Evolutionary conservation across 2,113 vertebrate species (phyloP).

Genomic region (Picathartes gymnocephalus): DNA sequence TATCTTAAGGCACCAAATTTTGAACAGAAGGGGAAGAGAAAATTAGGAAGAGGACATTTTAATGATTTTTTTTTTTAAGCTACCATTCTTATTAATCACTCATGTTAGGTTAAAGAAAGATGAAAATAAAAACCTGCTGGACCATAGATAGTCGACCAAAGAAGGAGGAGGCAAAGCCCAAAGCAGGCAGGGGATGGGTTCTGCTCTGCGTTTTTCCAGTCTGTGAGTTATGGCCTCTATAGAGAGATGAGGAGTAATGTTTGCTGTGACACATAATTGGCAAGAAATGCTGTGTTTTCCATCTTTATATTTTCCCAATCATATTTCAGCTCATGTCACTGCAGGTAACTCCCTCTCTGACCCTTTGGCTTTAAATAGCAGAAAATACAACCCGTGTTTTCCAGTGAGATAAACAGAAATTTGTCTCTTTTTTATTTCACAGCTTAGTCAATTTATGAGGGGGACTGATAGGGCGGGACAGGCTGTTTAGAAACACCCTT

Average conservation of each 20-base stretch:
- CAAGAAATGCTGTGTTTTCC: slow-evolving; percentile 61
- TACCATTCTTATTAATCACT: not conserved
- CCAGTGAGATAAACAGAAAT: slow-evolving; percentile 75
- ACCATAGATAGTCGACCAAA: not conserved
- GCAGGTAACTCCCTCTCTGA: slow-evolving; percentile 70
- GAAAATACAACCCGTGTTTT: slow-evolving; percentile 72
- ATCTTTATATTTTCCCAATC: slow-evolving; percentile 71
- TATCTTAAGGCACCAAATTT: not conserved
- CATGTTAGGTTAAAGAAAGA: not conserved
- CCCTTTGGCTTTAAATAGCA: slow-evolving; percentile 73
- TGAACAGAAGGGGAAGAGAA: not conserved
- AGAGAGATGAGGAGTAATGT: slow-evolving; percentile 22
- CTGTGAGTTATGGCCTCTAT: slow-evolving; percentile 34
- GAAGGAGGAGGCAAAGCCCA: not conserved
- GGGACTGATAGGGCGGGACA: not conserved
- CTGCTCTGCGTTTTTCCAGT: not conserved
- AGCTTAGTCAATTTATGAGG: slow-evolving; percentile 60
- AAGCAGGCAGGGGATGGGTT: not conserved
- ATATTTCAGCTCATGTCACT: slow-evolving; percentile 70
- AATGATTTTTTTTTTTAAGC: not conserved
- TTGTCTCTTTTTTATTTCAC: slow-evolving; percentile 62
- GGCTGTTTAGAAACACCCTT: slow-evolving; percentile 17
- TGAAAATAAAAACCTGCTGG: not conserved
- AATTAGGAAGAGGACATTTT: not conserved
- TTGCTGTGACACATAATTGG: slow-evolving; percentile 57